Evolutionary conservation across 2,797 vertebrate species (phyloP).

Genomic region (Geotrypetes seraphini): DNA sequence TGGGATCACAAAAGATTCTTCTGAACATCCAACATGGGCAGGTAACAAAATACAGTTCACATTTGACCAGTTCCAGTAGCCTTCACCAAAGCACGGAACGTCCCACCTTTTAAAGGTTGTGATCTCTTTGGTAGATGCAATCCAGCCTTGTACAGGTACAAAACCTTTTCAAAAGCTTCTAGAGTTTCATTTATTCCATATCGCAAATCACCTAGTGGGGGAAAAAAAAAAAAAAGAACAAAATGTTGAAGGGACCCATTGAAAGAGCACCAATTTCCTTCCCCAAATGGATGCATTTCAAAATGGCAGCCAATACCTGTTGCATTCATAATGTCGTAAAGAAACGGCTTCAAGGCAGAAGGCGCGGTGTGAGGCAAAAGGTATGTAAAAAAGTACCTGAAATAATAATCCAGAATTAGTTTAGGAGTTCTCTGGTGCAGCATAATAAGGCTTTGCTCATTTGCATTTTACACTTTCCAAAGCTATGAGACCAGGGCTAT

Average conservation of each 20-base stretch:
- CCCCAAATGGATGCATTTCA: background rate
- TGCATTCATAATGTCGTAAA: slow-evolving; percentile 76
- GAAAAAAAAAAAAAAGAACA: fast-evolving
- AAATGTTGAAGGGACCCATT: background rate
- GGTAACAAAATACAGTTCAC: too few relatives aligned
- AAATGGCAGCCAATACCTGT: slow-evolving; percentile 44
- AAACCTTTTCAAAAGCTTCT: slow-evolving; percentile 72
- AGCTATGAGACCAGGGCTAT: too few relatives aligned
- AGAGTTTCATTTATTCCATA: slow-evolving; percentile 71
- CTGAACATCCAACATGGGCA: too few relatives aligned
- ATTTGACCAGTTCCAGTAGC: too few relatives aligned
- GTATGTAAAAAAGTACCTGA: slow-evolving; percentile 88
- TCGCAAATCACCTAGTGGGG: slow-evolving; percentile 68
- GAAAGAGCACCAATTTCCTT: background rate
- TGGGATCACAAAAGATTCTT: too few relatives aligned
- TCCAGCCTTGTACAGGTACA: slow-evolving; percentile 76
- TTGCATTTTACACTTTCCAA: too few relatives aligned
- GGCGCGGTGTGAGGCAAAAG: slow-evolving; percentile 82
- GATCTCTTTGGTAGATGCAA: slow-evolving; percentile 61
- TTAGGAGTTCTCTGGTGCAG: too few relatives aligned
- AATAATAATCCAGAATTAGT: too few relatives aligned
- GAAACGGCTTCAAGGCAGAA: slow-evolving; percentile 59
- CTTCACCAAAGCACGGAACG: background rate
- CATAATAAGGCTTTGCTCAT: too few relatives aligned
- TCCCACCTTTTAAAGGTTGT: slow-evolving; percentile 48